Evolutionary conservation across 2,888 invertebrate genomes (phyloP).

Genomic region (Monoplex corrugatus): DNA sequence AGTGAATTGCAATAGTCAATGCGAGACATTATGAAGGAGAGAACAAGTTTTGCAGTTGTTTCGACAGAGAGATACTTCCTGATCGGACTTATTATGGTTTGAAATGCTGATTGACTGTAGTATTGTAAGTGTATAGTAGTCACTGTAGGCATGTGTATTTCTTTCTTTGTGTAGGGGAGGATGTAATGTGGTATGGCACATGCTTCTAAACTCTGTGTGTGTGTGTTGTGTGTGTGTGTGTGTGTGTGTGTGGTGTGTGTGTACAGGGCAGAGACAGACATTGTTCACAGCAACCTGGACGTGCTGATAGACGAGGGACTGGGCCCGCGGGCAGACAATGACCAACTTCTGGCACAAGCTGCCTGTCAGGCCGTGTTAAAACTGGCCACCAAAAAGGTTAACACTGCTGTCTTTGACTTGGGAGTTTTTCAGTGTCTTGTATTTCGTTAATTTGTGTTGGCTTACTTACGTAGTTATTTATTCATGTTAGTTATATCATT

Average conservation of each 20-base stretch:
- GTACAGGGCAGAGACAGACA: constrained; percentile 81
- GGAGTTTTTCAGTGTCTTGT: not conserved
- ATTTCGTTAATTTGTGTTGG: too few species aligned
- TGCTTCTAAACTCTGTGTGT: not conserved
- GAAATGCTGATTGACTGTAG: too few species aligned
- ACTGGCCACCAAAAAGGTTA: constrained; percentile 63
- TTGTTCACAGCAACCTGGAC: constrained; percentile 86
- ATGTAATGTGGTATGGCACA: not conserved
- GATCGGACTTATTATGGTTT: too few species aligned
- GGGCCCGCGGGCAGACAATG: constrained; percentile 83
- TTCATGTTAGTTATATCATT: not conserved
- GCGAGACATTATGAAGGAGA: too few species aligned
- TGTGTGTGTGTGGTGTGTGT: not conserved
- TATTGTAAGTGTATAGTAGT: too few species aligned
- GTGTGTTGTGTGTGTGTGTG: constrained; percentile 22
- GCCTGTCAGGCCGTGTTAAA: constrained; percentile 85
- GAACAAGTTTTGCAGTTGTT: too few species aligned
- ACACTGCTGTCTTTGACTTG: not conserved
- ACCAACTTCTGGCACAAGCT: constrained; percentile 84
- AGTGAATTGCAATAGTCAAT: too few species aligned
- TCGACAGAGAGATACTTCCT: too few species aligned
- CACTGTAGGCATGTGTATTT: too few species aligned
- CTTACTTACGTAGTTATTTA: too few species aligned
- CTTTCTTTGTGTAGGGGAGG: too few species aligned
- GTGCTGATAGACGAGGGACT: constrained; percentile 89